phyloP scores from a whole-genome alignment of 2,113 vertebrate genomes.

The Callionymus lyra region DNA sequence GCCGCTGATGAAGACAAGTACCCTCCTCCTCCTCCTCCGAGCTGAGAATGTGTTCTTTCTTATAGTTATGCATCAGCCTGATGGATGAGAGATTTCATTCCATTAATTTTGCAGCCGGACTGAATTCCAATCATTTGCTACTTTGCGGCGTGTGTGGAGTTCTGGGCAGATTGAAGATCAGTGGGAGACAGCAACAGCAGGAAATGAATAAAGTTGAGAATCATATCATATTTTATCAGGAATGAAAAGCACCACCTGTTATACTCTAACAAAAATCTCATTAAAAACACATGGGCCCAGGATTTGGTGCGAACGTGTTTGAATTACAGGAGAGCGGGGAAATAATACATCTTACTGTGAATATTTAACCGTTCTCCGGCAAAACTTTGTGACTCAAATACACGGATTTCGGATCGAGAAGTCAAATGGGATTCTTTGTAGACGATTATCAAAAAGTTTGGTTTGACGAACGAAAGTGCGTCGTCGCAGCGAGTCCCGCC shows the following conservation, averaged over 20 bases:
- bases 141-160: constrained; percentile 34
- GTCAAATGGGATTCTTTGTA: too few relatives aligned
- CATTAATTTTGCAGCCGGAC: constrained; percentile 52
- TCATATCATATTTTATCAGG: constrained; percentile 20
- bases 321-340: too few relatives aligned
- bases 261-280: constrained; percentile 4
- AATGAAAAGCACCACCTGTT: constrained; percentile 40
- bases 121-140: constrained; percentile 50
- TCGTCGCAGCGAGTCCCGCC: too few relatives aligned
- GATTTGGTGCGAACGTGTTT: constrained; percentile 13
- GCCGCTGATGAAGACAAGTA: constrained; percentile 64
- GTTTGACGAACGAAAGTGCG: too few relatives aligned
- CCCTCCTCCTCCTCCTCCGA: constrained; percentile 14
- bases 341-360: too few relatives aligned
- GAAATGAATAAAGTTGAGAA: constrained; percentile 16
- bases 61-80: constrained; percentile 59
- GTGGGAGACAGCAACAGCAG: constrained; percentile 10
- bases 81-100: constrained; percentile 57
- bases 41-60: constrained; percentile 33
- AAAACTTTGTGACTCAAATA: too few relatives aligned
- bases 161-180: constrained; percentile 29
- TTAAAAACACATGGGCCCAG: constrained; percentile 24
- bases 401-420: too few relatives aligned
- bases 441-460: too few relatives aligned
- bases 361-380: too few relatives aligned